Base-by-base conservation (phyloP, 2,797 vertebrate species). In the Nannoperca australis region DNA sequence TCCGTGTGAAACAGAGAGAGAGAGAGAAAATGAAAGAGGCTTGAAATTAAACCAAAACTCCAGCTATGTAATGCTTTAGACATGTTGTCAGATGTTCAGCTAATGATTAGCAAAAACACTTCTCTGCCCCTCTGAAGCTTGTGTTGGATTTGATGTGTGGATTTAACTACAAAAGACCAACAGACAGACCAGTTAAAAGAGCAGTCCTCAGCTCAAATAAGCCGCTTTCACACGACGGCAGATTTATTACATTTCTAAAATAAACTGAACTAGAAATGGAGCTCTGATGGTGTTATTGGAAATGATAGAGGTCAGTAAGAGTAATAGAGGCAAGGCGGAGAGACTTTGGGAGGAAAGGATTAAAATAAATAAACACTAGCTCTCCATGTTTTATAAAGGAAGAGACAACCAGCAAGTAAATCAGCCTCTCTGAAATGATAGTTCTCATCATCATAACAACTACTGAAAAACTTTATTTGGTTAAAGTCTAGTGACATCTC, bases 181-280 rank as follows among this genome's bases (percentile, higher is more conserved):
- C 73, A 66, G 70, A 73, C 73, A 56, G 76, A 68, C 50, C 36
- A 58, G 83, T 83, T 84, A 77, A 81, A 83, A 78, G 76, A 71
- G 62, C 74, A 2, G 61, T 34, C 75, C 40, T 82, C 81, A 2
- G 73, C 63, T 70, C 76, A 62, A 87, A 81, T 84, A 83, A 89
- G 84, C 86, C 0, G 69, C 79, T 83, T 85, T 79, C 77, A 85
- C 79, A 68, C 9, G 27, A 73, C 56, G 64, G 58, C 75, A 81
- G 61, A 76, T 83, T 85, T 85, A 84, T 83, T 83, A 83, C 74
- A 69, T 86, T 81, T 89, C 51, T 68, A 72, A 88, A 86, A 86
- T 83, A 86, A 89, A 86, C 78, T 2, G 2, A 81, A 66, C 66
- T 7, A 44, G 69, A 84, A 81, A 71, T 32, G 50, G 64, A 76